Base-by-base conservation (phyloP, 23 tunicate genomes). In the Halocynthia aurantium region DNA sequence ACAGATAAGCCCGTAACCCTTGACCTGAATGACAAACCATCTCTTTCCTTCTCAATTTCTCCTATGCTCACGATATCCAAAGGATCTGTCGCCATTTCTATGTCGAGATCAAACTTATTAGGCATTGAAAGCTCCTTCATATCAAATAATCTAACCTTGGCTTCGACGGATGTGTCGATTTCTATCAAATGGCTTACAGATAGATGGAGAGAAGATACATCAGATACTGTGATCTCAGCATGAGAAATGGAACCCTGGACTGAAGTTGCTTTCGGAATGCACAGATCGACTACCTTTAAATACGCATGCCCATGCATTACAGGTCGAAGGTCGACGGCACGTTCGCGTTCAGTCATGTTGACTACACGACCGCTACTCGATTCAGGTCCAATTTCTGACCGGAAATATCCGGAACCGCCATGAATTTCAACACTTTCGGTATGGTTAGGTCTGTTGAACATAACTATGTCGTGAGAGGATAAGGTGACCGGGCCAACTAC, bases 331-430 rank as follows among this genome's bases (percentile, higher is more conserved):
- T 54, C 57, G 10, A 74, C 62, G 8, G 56, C 17, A 9, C 78
- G 62, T 8, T 74, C 78, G 0, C 49, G 17, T 54, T 50, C 22
- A 8, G 55, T 74, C 12, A 51, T 19, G 19, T 81, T 80, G 77
- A 84, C 76, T 31, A 22, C 57, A 6, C 84, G 83, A 72, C 68
- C 83, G 49, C 77, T 50, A 7, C 68, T 53, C 7, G 53, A 63
- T 8, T 77, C 79, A 50, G 76, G 82, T 8, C 22, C 51, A 55
- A 85, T 52, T 19, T 65, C 21, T 20, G 72, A 75, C 50, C 19
- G 6, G 31, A 84, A 90, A 73, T 90, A 65, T 18, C 97, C 97
- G 7, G 97, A 90, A 6, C 97, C 97, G 10, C 97, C 97, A n/a
- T 6, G n/a, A 20, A 90, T 77, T 8, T n/a, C 18, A 21, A 90